Evolutionary conservation across 2,113 vertebrate genomes (phyloP), one percentile per base, ranked within the genome.

Genomic region (Dromiciops gliroides): DNA sequence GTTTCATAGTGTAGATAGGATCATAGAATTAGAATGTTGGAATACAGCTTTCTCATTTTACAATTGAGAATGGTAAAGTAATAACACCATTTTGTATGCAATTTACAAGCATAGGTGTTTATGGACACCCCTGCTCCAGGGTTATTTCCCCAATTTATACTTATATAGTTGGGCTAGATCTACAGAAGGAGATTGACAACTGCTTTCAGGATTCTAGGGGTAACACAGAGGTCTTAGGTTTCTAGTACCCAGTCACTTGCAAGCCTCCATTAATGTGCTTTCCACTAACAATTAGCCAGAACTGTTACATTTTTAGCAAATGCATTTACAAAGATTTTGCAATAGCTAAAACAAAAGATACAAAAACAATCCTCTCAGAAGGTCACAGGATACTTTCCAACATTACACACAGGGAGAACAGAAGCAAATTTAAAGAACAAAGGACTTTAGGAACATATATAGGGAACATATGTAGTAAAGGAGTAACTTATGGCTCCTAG

Each of bases 61-160:
- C 24, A 95, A 94, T 95, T 97, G 94, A 97, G 96, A 95, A 94
- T 92, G 92, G 89, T 96, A 90, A 91, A 92, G 37, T 94, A 93
- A 94, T 52, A 92, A 92, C 94, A 95, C 93, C 95, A 95, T 96
- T 95, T 94, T 96, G 89, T 96, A 93, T 37, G 26, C 93, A 95
- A 90, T 95, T 97, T 94, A 89, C 94, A 94, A 96, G 47, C 91
- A 96, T 75, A 44, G 6, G 0, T 37, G 0, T 44, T 23, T 83
- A 44, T 2, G 44, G n/a, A 83, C 19, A 23, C 37, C 19, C n/a
- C 67, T 44, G n/a, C n/a, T 3, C n/a, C 6, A 83, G n/a, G 2
- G n/a, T 83, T 44, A 44, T 6, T 83, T 44, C n/a, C 67, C n/a
- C 67, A 44, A 44, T 44, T 83, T 44, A 2, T 75, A 75, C 4